These are phyloP conservation scores for Lanius ludovicianus DNA, from an alignment of 2,113 vertebrate species.

Conservation along the genomic window DNA sequence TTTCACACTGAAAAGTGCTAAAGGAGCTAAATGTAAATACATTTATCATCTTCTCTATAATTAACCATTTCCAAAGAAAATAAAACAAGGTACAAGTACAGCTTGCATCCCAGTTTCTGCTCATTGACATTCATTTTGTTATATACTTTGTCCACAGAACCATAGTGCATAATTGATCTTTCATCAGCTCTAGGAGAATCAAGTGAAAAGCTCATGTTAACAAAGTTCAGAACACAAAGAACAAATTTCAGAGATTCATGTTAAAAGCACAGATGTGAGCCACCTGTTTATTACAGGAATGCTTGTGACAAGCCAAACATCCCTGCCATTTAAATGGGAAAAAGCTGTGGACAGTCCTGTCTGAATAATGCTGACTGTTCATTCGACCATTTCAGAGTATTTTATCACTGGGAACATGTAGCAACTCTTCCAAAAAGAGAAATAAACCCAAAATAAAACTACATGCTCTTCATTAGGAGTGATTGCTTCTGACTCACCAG, in stretches of 20 bases:
- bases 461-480: not conserved
- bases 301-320: not conserved
- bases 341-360: not conserved
- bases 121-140: not conserved
- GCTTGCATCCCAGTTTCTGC: not conserved
- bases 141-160: not conserved
- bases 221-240: not conserved
- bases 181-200: not conserved
- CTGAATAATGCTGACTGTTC: not conserved
- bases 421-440: not conserved
- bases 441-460: not conserved
- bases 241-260: not conserved
- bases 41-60: not conserved
- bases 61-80: not conserved
- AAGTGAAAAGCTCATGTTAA: not conserved
- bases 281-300: not conserved
- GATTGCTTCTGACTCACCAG: not conserved
- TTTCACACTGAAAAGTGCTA: not conserved
- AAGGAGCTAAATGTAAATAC: not conserved
- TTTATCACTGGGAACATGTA: not conserved
- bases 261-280: not conserved
- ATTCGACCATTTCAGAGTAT: not conserved
- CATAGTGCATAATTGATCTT: not conserved
- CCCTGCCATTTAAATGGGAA: not conserved
- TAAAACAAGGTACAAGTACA: not conserved